phyloP scores from a whole-genome alignment of 2,888 invertebrate species.

The Sesia apiformis region DNA sequence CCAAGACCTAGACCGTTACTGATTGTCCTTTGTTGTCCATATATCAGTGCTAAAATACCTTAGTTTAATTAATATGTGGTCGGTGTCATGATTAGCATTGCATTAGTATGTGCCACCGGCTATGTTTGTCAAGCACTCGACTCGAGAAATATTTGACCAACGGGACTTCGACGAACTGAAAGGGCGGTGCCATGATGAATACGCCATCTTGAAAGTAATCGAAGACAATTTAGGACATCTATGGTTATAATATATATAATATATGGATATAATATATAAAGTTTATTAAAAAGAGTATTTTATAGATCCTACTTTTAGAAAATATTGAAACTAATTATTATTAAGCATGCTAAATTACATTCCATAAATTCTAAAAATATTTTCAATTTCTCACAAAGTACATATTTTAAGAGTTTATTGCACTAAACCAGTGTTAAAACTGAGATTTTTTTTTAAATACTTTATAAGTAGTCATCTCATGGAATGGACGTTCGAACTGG shows the following conservation, averaged over 20 bases:
- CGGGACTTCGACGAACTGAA: conserved; percentile 36
- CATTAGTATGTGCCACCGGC: conserved; percentile 59
- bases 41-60: conserved; percentile 44
- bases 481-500: conserved; percentile 10
- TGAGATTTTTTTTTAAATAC: no score
- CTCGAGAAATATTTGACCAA: conserved; percentile 54
- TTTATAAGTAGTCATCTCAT: no score
- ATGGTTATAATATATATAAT: no score
- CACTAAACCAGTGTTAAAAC: no score
- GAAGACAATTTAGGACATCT: not conserved
- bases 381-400: no score
- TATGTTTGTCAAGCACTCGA: conserved; percentile 48
- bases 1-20: conserved; percentile 43
- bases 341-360: no score
- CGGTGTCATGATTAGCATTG: conserved; percentile 60
- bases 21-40: conserved; percentile 35
- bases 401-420: no score
- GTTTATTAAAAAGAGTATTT: no score
- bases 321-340: no score
- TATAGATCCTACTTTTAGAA: no score
- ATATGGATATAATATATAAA: no score
- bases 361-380: no score
- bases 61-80: conserved; percentile 64
- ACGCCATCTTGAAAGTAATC: conserved; percentile 20
- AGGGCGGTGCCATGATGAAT: conserved; percentile 15